phyloP scores from a whole-genome alignment of 2,113 vertebrate genomes.

The Lasiurus cinereus region DNA sequence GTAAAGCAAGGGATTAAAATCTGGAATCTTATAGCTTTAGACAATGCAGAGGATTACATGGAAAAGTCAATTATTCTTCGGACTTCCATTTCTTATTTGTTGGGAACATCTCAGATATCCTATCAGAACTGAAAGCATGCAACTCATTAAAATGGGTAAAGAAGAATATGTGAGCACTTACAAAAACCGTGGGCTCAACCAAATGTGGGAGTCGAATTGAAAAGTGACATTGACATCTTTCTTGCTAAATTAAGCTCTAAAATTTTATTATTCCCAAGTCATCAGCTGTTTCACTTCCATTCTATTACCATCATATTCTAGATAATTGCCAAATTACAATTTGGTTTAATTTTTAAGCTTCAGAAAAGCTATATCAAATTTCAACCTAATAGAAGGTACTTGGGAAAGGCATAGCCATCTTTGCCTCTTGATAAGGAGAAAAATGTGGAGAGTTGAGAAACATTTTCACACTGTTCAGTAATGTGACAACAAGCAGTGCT shows the following conservation, averaged over 20 bases:
- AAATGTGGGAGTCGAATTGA: constrained; percentile 23
- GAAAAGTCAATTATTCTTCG: constrained; percentile 2
- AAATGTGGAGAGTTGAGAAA: neutral
- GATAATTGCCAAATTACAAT: constrained; percentile 44
- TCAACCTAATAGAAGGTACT: neutral
- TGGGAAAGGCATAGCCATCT: neutral
- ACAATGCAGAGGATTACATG: neutral
- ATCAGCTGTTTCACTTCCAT: constrained; percentile 37
- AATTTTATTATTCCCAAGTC: constrained; percentile 52
- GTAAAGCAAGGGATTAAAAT: constrained; percentile 50
- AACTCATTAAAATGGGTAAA: constrained; percentile 4
- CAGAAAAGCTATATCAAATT: neutral
- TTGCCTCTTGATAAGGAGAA: neutral
- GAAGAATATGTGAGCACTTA: neutral
- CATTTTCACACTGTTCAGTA: neutral
- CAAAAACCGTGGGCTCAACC: constrained; percentile 3
- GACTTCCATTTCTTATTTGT: constrained; percentile 17
- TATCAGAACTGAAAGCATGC: neutral
- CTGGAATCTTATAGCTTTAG: neutral
- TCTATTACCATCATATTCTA: constrained; percentile 58
- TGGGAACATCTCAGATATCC: neutral
- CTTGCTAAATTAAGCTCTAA: constrained; percentile 62
- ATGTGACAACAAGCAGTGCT: neutral
- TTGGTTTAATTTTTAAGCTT: constrained; percentile 51
- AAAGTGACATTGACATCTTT: constrained; percentile 31